A percentile compares a stretch with the other conserved stretches of the same genome.
Conservation (phyloP, 2,113 vertebrate species). For the Cercopithecus mona region DNA sequence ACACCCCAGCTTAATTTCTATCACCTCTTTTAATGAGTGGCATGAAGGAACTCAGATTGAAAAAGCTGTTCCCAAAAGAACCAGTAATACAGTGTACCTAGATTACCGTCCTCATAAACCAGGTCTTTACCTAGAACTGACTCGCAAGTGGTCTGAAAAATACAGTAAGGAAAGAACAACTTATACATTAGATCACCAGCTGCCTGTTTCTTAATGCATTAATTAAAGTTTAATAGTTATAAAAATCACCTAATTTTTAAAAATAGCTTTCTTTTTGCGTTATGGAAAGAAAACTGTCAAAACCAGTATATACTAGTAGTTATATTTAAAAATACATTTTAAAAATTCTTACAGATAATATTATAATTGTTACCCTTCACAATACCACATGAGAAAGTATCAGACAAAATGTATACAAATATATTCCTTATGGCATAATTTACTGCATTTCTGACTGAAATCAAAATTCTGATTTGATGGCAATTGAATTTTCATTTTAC, state of each 20-base stretch:
- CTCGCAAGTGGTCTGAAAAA: conserved; percentile 94
- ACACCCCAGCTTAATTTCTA: conserved; percentile 91
- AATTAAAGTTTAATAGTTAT: conserved; percentile 11
- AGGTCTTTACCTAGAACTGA: conserved; percentile 94
- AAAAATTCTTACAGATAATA: conserved; percentile 33
- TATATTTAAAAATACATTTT: conserved; percentile 54
- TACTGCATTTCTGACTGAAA: conserved; percentile 1
- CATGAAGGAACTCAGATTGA: conserved; percentile 99
- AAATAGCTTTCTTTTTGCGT: conserved; percentile 25
- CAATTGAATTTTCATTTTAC: conserved; percentile 30
- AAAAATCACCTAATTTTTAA: not conserved
- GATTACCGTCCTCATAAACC: conserved; percentile 96
- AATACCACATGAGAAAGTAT: conserved; percentile 52
- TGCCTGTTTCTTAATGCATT: conserved; percentile 24
- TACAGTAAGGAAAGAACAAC: conserved; percentile 90
- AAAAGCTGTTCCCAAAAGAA: conserved; percentile 92
- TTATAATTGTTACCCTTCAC: not conserved
- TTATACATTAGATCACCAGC: conserved; percentile 73
- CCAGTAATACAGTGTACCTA: conserved; percentile 87
- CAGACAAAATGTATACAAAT: conserved; percentile 6
- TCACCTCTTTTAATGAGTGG: conserved; percentile 99
- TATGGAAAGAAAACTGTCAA: conserved; percentile 48
- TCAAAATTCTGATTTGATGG: not conserved
- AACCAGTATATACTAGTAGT: conserved; percentile 64
- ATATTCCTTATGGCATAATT: not conserved